A percentile compares a stretch with the other conserved stretches of the same genome.
Evolutionary conservation across 2,888 invertebrate genomes (phyloP).

Genomic region (Oxycera nigricornis): DNA sequence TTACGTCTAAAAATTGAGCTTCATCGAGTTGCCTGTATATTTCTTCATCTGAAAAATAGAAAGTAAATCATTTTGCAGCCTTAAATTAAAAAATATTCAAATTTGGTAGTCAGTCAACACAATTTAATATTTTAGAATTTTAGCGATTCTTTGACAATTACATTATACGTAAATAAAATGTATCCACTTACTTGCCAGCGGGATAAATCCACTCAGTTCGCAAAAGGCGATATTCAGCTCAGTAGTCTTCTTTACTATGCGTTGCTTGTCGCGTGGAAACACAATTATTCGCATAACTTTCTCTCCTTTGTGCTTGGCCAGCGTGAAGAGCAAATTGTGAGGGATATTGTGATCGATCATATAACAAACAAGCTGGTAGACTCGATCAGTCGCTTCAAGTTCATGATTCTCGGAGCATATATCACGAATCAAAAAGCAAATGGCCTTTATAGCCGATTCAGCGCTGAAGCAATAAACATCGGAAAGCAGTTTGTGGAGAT

Average conservation of each 20-base stretch:
- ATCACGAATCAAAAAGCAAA: slow-evolving; percentile 69
- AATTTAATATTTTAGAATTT: not conserved
- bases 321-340: slow-evolving; percentile 77
- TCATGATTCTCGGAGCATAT: slow-evolving; percentile 45
- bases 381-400: slow-evolving; percentile 34
- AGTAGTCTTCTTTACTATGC: slow-evolving; percentile 66
- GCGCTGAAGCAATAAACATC: slow-evolving; percentile 47
- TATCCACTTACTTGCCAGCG: slow-evolving; percentile 68
- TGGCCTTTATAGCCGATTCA: slow-evolving; percentile 66
- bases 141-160: not conserved
- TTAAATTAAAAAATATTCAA: too few species aligned
- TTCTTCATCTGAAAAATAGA: slow-evolving; percentile 41
- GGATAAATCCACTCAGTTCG: slow-evolving; percentile 79
- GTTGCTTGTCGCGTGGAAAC: slow-evolving; percentile 70
- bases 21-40: slow-evolving; percentile 42
- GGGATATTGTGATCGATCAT: slow-evolving; percentile 71
- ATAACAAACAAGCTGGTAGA: slow-evolving; percentile 62
- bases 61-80: too few species aligned
- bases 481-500: slow-evolving; percentile 48
- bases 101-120: not conserved
- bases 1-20: slow-evolving; percentile 16
- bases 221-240: slow-evolving; percentile 76
- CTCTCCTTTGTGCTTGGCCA: slow-evolving; percentile 48
- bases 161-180: not conserved
- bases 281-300: slow-evolving; percentile 68